A percentile compares a stretch with the other conserved stretches of the same genome.
These are phyloP conservation scores for Nettapus auritus DNA, from an alignment of 2,113 vertebrate genomes.

Conservation along the genomic window DNA sequence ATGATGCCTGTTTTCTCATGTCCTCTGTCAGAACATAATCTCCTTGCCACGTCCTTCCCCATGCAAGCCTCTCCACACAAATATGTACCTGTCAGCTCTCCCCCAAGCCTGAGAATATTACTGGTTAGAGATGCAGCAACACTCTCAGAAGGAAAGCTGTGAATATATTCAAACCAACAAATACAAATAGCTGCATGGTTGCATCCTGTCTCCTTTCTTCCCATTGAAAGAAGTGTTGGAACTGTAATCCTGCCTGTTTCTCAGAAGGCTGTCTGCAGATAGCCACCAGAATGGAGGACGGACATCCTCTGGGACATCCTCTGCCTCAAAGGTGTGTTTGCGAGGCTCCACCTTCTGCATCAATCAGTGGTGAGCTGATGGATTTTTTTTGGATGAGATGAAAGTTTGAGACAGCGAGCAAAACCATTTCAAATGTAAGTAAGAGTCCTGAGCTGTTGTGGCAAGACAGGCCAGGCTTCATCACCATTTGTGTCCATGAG, in stretches of 20 bases:
- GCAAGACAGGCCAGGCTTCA: background rate
- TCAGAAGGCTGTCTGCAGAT: background rate
- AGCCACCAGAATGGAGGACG: background rate
- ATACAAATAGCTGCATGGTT: background rate
- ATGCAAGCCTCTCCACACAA: background rate
- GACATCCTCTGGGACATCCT: fast-evolving
- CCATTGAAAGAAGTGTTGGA: fast-evolving
- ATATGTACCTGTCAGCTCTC: background rate
- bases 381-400: background rate
- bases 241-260: background rate
- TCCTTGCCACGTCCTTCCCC: background rate
- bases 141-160: background rate
- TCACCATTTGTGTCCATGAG: fast-evolving
- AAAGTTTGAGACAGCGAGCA: background rate
- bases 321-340: background rate
- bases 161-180: background rate
- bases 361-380: background rate
- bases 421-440: background rate
- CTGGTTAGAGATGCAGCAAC: background rate
- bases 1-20: background rate
- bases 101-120: background rate
- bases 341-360: background rate
- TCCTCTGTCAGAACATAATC: background rate
- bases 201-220: background rate
- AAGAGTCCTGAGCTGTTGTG: background rate